These are phyloP conservation scores for Drosophila niveifrons DNA, from an alignment of 2,888 invertebrate genomes.

Conservation along the genomic window DNA sequence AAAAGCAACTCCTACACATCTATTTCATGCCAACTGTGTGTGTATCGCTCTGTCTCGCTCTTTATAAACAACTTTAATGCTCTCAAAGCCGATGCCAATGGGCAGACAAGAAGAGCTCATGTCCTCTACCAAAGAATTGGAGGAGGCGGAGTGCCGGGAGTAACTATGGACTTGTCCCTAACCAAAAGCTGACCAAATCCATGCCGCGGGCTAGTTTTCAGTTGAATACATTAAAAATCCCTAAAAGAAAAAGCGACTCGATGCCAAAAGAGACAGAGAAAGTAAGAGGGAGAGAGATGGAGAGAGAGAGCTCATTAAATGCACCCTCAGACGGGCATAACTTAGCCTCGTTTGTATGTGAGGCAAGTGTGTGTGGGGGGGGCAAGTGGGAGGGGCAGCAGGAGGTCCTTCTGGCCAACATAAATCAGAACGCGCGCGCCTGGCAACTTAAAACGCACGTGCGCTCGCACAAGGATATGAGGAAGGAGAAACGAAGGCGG, in stretches of 20 bases:
- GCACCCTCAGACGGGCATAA: conserved; percentile 47
- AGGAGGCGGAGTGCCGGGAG: conserved; percentile 5
- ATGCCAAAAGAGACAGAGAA: conserved; percentile 1
- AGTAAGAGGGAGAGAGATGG: conserved; percentile 4
- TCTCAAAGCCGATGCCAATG: conserved; percentile 50
- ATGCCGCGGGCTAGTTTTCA: conserved; percentile 67
- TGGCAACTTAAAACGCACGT: conserved; percentile 71
- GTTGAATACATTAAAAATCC: conserved; percentile 69
- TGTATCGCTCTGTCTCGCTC: conserved; percentile 14
- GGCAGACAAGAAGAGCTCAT: conserved; percentile 32
- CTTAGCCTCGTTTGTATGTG: conserved; percentile 28
- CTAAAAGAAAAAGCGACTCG: conserved; percentile 38
- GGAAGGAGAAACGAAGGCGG: neutral
- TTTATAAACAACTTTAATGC: conserved; percentile 59
- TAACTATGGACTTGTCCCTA: conserved; percentile 38
- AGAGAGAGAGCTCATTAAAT: conserved; percentile 58
- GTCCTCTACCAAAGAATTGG: conserved; percentile 16
- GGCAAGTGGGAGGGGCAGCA: neutral
- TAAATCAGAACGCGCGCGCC: conserved; percentile 60
- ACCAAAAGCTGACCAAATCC: conserved; percentile 61
- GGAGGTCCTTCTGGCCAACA: conserved; percentile 43
- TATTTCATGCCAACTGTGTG: conserved; percentile 19
- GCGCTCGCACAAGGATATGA: conserved; percentile 41
- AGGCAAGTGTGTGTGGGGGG: neutral
- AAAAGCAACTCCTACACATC: conserved; percentile 8